Evolutionary conservation across 2,888 invertebrate species (phyloP).

Genomic region (Ernsta delagoae): DNA sequence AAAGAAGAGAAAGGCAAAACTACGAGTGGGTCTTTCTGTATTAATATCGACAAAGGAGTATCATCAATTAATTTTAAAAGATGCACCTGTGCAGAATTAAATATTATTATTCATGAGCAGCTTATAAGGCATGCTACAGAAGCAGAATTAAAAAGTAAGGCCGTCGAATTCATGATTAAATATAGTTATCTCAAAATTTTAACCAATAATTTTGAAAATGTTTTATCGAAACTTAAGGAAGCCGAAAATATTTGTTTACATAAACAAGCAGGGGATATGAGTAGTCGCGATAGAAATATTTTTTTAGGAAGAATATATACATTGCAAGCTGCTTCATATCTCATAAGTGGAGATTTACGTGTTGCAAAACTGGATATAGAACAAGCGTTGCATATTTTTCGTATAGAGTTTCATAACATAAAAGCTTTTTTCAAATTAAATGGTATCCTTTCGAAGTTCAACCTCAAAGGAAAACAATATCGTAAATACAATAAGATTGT

Average conservation of each 20-base stretch:
- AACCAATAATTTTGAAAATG: conserved; percentile 57
- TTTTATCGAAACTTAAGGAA: conserved; percentile 60
- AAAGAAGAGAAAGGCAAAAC: conserved; percentile 46
- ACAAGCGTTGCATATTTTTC: conserved; percentile 62
- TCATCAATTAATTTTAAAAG: conserved; percentile 65
- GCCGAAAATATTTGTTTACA: conserved; percentile 60
- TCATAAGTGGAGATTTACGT: conserved; percentile 55
- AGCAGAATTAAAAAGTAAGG: conserved; percentile 69
- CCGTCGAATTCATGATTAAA: conserved; percentile 64
- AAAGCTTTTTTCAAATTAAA: conserved; percentile 46
- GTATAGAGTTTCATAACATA: conserved; percentile 61
- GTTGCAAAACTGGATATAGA: conserved; percentile 63
- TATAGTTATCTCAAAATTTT: conserved; percentile 63
- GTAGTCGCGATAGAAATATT: conserved; percentile 54
- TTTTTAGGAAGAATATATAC: conserved; percentile 69
- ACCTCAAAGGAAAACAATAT: conserved; percentile 56
- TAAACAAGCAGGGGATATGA: conserved; percentile 45
- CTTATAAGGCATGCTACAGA: conserved; percentile 69
- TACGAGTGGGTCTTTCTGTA: conserved; percentile 49
- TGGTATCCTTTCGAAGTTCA: conserved; percentile 44
- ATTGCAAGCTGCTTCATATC: conserved; percentile 61
- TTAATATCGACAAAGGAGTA: conserved; percentile 65
- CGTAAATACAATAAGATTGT: conserved; percentile 53
- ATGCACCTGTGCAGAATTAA: conserved; percentile 72
- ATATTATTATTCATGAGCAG: conserved; percentile 68